Conservation (phyloP, 1,140 invertebrate genomes). For the Diorhabda sublineata region DNA sequence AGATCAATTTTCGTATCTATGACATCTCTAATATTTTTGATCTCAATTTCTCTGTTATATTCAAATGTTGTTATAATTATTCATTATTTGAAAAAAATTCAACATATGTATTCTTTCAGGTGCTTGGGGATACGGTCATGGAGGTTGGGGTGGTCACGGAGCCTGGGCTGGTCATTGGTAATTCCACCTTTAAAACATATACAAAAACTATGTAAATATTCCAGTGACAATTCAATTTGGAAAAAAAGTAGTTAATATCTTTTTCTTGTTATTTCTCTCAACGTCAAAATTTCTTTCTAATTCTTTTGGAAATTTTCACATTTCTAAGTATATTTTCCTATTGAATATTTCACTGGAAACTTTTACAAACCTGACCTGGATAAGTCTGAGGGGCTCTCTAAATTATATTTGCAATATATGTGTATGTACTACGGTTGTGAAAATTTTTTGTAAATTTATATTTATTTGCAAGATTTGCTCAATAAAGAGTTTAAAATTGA, state of each 20-base stretch:
- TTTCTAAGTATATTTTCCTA: neutral
- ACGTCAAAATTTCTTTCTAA: neutral
- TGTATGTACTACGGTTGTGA: constrained; percentile 9
- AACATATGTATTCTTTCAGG: no score
- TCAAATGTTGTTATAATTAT: no score
- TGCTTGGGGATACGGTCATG: constrained; percentile 9
- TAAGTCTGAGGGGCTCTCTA: neutral
- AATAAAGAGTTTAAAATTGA: constrained; percentile 18
- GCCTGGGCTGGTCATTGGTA: constrained; percentile 15
- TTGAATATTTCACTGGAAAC: constrained; percentile 15
- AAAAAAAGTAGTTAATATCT: neutral
- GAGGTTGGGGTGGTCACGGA: constrained; percentile 9
- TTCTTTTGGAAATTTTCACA: neutral
- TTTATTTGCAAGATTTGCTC: constrained; percentile 22
- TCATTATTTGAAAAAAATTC: no score
- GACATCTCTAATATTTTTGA: no score
- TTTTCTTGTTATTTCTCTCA: neutral
- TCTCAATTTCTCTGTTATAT: no score
- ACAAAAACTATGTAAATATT: constrained; percentile 13
- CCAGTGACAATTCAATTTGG: constrained; percentile 8
- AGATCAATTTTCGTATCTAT: neutral
- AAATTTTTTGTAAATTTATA: constrained; percentile 13
- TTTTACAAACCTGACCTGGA: neutral
- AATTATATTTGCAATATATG: neutral
- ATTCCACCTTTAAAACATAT: constrained; percentile 8